Percentiles rank a stretch among this genome's conserved stretches.
Evolutionary conservation across 30 jellyfish, hydroid and myxozoan species (phyloP).

Genomic region (Turritopsis rubra): DNA sequence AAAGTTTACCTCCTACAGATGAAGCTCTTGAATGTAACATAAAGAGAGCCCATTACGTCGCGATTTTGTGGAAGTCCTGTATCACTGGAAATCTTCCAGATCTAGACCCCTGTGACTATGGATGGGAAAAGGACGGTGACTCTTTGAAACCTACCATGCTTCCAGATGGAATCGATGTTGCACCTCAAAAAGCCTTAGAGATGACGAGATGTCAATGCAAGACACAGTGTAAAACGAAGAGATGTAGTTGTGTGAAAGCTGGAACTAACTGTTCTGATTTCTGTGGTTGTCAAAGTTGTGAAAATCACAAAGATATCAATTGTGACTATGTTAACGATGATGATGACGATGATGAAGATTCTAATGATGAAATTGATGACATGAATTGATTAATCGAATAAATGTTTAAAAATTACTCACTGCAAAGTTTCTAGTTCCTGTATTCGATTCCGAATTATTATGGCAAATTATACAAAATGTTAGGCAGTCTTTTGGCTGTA

Average conservation of each 20-base stretch:
- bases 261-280: background rate
- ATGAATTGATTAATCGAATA: background rate
- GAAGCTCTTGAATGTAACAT: background rate
- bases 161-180: background rate
- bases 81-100: background rate
- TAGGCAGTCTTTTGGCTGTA: background rate
- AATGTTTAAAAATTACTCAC: background rate
- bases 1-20: background rate
- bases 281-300: conserved; percentile 5
- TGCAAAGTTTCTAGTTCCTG: background rate
- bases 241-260: conserved; percentile 2
- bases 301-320: background rate
- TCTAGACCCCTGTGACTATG: background rate
- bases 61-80: background rate
- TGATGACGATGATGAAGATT: background rate
- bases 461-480: no score
- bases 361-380: background rate
- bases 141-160: background rate
- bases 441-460: no score
- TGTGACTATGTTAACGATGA: no score
- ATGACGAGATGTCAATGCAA: background rate
- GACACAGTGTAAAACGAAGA: background rate
- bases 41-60: background rate
- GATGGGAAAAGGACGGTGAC: conserved; percentile 7
- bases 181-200: background rate